Evolutionary conservation across 1,140 invertebrate genomes (phyloP).

Genomic region (Drosophila littoralis): DNA sequence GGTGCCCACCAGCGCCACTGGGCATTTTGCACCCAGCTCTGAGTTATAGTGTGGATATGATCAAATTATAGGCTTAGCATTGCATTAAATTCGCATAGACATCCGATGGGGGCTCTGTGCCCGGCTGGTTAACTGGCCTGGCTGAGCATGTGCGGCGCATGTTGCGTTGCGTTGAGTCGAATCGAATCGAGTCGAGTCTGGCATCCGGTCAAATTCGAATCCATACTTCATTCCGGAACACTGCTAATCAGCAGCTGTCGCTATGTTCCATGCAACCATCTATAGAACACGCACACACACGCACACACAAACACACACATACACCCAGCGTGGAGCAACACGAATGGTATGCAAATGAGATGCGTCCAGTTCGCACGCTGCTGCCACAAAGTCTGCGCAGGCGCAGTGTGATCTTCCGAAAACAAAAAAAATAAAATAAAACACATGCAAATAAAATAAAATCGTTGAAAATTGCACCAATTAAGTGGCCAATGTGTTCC

Average conservation of each 20-base stretch:
- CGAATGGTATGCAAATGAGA: slow-evolving; percentile 70
- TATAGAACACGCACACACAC: background rate
- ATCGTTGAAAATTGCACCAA: slow-evolving; percentile 81
- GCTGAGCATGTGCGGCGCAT: slow-evolving; percentile 38
- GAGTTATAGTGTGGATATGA: slow-evolving; percentile 82
- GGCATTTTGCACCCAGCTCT: slow-evolving; percentile 69
- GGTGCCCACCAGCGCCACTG: slow-evolving; percentile 57
- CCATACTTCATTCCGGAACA: slow-evolving; percentile 17
- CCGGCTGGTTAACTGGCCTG: slow-evolving; percentile 25
- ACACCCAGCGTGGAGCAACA: slow-evolving; percentile 13
- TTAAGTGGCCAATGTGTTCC: slow-evolving; percentile 69
- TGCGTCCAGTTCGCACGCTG: slow-evolving; percentile 64
- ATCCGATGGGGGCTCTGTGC: slow-evolving; percentile 10
- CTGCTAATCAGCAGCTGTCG: slow-evolving; percentile 21
- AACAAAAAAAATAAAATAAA: slow-evolving; percentile 26
- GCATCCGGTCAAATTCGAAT: slow-evolving; percentile 26
- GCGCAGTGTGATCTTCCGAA: slow-evolving; percentile 7
- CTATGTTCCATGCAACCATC: background rate
- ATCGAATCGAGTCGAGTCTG: too few relatives aligned
- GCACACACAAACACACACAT: slow-evolving; percentile 5
- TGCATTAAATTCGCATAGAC: slow-evolving; percentile 79
- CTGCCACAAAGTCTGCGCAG: slow-evolving; percentile 77
- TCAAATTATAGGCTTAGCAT: slow-evolving; percentile 80
- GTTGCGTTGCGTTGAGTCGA: background rate
- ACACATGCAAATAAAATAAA: slow-evolving; percentile 76